Evolutionary conservation across 2,888 invertebrate genomes (phyloP).

Genomic region (Rhingia campestris): DNA sequence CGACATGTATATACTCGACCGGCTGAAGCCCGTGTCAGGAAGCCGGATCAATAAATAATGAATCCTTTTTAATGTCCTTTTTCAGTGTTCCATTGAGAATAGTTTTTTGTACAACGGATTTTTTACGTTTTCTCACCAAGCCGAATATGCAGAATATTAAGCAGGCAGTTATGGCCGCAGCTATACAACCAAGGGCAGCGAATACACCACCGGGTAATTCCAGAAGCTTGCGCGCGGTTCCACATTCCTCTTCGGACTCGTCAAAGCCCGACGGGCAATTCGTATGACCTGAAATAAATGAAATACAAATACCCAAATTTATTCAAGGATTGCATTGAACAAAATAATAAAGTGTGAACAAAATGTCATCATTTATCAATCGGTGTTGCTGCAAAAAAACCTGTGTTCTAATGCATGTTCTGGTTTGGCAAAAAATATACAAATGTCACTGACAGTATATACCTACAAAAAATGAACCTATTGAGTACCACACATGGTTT

Average conservation of each 20-base stretch:
- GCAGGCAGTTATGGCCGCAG: slow-evolving; percentile 85
- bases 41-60: slow-evolving; percentile 83
- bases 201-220: slow-evolving; percentile 84
- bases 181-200: slow-evolving; percentile 85
- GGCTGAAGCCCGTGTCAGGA: slow-evolving; percentile 95
- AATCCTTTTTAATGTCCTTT: slow-evolving; percentile 85
- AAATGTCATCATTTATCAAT: not conserved
- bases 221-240: slow-evolving; percentile 84
- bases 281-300: slow-evolving; percentile 80
- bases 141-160: slow-evolving; percentile 85
- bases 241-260: slow-evolving; percentile 88
- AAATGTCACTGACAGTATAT: too few species aligned
- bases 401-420: too few species aligned
- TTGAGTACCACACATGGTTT: too few species aligned
- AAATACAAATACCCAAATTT: not conserved
- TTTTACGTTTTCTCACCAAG: slow-evolving; percentile 84
- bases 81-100: slow-evolving; percentile 84
- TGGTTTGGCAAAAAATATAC: too few species aligned
- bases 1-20: slow-evolving; percentile 96
- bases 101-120: slow-evolving; percentile 84
- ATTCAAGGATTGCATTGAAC: slow-evolving; percentile 1
- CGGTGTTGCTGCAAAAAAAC: too few species aligned
- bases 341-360: not conserved
- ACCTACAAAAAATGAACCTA: too few species aligned
- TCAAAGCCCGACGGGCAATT: slow-evolving; percentile 88